These are phyloP conservation scores for Meloidogyne floridensis DNA, from an alignment of 1,140 invertebrate genomes.

Conservation along the genomic window DNA sequence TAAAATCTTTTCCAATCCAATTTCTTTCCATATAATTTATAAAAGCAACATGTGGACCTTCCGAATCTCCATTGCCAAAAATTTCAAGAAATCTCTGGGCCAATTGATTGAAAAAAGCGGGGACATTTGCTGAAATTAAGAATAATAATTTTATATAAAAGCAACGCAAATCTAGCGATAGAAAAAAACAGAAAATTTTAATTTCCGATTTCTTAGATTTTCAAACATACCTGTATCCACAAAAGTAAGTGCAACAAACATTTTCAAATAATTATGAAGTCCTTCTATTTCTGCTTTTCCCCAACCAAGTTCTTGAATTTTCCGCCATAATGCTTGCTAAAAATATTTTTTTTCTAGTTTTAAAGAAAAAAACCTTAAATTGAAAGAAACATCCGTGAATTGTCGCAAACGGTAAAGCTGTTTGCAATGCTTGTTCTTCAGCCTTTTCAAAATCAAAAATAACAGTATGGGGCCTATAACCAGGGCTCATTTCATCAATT, in stretches of 20 bases:
- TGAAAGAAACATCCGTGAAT: constrained; percentile 15
- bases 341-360: background rate
- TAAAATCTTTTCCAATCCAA: constrained; percentile 5
- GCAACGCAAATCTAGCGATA: background rate
- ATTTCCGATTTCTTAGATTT: no score
- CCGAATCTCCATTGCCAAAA: background rate
- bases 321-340: background rate
- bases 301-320: constrained; percentile 20
- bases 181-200: background rate
- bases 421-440: constrained; percentile 1
- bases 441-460: constrained; percentile 17
- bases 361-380: background rate
- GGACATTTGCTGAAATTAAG: background rate
- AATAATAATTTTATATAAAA: background rate
- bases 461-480: background rate
- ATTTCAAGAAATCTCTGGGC: constrained; percentile 9
- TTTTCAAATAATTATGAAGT: constrained; percentile 15
- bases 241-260: constrained; percentile 26
- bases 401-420: background rate
- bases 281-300: background rate
- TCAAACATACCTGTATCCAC: background rate
- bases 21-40: constrained; percentile 18
- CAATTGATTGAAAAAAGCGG: background rate
- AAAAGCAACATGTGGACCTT: background rate
- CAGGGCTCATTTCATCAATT: constrained; percentile 8